A percentile compares a stretch with the other conserved stretches of the same genome.
Conservation (phyloP, 1,140 invertebrate genomes). For the Frieseomelitta varia region DNA sequence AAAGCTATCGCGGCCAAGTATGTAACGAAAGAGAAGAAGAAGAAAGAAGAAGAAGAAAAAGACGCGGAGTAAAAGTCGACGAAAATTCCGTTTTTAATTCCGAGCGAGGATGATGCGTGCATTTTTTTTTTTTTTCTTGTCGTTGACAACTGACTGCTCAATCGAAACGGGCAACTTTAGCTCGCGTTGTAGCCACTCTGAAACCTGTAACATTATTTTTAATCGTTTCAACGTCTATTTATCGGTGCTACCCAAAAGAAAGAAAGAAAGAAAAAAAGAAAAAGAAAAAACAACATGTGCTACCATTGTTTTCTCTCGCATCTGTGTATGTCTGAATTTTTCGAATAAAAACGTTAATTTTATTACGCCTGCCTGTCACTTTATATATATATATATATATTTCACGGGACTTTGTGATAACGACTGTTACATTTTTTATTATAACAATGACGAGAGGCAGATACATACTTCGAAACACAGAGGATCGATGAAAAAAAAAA, state of each 20-base stretch:
- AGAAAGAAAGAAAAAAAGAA: too few species aligned
- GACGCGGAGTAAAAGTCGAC: not conserved
- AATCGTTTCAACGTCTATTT: conserved; percentile 67
- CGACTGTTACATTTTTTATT: conserved; percentile 7
- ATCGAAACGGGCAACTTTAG: conserved; percentile 41
- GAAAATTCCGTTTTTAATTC: conserved; percentile 19
- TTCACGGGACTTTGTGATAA: conserved; percentile 12
- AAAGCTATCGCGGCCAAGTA: conserved; percentile 28
- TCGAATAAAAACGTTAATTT: conserved; percentile 77
- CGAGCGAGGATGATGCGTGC: not conserved
- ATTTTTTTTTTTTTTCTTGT: conserved; percentile 10
- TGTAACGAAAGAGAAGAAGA: not conserved
- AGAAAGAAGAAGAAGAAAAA: too few species aligned
- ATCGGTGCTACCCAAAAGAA: conserved; percentile 69
- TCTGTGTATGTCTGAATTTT: conserved; percentile 78
- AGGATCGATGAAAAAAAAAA: not conserved
- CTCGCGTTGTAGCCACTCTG: conserved; percentile 50
- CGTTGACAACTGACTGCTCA: conserved; percentile 10
- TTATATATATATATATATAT: too few species aligned
- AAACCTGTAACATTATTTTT: conserved; percentile 29
- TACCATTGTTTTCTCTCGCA: conserved; percentile 75
- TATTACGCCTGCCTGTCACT: conserved; percentile 56
- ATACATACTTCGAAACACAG: not conserved
- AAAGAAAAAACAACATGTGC: conserved; percentile 59
- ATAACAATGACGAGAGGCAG: not conserved